A percentile compares a stretch with the other conserved stretches of the same genome.
These are phyloP conservation scores for Melanerpes formicivorus DNA, from an alignment of 2,113 vertebrate species.

Conservation along the genomic window DNA sequence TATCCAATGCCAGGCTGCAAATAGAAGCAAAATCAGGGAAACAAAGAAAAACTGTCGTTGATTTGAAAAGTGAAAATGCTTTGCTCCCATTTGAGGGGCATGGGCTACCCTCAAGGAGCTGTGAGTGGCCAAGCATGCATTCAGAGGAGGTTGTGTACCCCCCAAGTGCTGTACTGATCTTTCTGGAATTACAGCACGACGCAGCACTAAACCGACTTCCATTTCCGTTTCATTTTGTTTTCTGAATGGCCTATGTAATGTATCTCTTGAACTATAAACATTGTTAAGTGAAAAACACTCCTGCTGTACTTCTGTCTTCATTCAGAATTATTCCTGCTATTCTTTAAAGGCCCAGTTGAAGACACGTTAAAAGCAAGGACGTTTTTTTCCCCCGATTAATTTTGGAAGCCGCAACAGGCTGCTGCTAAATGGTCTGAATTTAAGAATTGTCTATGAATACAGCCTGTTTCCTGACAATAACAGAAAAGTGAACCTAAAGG, in stretches of 20 bases:
- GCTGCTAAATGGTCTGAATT: neutral
- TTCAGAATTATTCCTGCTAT: neutral
- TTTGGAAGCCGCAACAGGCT: neutral
- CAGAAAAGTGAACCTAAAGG: neutral
- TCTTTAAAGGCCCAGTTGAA: neutral
- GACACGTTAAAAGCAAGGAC: neutral
- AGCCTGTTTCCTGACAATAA: neutral
- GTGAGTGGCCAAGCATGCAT: neutral
- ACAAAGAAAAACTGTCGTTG: neutral
- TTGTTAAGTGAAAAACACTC: neutral
- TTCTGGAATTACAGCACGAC: constrained; percentile 16
- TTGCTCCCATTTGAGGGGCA: neutral
- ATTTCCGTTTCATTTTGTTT: neutral
- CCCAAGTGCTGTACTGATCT: neutral
- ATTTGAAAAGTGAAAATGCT: constrained; percentile 40
- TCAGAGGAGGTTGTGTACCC: neutral
- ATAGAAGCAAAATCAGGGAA: constrained; percentile 41
- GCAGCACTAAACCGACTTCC: neutral
- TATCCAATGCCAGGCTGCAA: constrained; percentile 41
- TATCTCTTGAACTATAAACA: neutral
- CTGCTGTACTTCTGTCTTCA: neutral
- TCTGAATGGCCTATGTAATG: neutral
- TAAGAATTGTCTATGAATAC: neutral
- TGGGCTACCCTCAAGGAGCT: neutral
- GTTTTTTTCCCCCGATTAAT: neutral